Percentiles rank a stretch among this genome's conserved stretches.
phyloP scores from a whole-genome alignment of 2,113 vertebrate species.

The Echinops telfairi region DNA sequence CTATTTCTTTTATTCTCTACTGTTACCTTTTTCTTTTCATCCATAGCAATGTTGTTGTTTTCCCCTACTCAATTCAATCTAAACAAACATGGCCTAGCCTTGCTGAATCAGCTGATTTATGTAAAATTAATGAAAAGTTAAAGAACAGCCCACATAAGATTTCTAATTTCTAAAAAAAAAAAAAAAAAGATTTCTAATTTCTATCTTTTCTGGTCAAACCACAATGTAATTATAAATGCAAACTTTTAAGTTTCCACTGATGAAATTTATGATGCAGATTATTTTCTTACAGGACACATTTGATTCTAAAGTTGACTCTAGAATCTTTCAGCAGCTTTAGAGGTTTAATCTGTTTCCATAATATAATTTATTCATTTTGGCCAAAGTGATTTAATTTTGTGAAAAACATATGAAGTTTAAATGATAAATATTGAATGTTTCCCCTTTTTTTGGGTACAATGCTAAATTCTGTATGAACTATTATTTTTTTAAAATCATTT shows the following conservation, averaged over 20 bases:
- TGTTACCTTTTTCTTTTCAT: conserved; percentile 50
- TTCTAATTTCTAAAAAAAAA: no score
- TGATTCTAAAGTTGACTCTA: conserved; percentile 17
- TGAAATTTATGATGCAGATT: neutral
- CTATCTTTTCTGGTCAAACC: no score
- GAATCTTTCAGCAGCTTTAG: conserved; percentile 16
- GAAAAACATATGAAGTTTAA: conserved; percentile 61
- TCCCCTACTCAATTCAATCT: conserved; percentile 34
- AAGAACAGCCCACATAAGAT: conserved; percentile 43
- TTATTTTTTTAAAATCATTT: no score
- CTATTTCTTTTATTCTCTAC: conserved; percentile 36
- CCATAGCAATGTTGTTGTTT: conserved; percentile 64
- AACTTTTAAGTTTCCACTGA: conserved; percentile 47
- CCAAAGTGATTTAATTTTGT: conserved; percentile 56
- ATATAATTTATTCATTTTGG: conserved; percentile 40
- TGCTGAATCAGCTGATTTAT: conserved; percentile 68
- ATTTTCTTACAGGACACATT: neutral
- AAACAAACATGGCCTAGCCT: conserved; percentile 51
- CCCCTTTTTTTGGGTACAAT: neutral
- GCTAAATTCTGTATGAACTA: conserved; percentile 68
- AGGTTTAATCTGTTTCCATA: conserved; percentile 54
- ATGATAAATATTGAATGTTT: conserved; percentile 64
- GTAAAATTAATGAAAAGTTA: conserved; percentile 71
- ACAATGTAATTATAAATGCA: conserved; percentile 22
- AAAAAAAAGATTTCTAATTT: conserved; percentile 59